Evolutionary conservation across 1,140 invertebrate species (phyloP).

Genomic region (Zaprionus africanus): DNA sequence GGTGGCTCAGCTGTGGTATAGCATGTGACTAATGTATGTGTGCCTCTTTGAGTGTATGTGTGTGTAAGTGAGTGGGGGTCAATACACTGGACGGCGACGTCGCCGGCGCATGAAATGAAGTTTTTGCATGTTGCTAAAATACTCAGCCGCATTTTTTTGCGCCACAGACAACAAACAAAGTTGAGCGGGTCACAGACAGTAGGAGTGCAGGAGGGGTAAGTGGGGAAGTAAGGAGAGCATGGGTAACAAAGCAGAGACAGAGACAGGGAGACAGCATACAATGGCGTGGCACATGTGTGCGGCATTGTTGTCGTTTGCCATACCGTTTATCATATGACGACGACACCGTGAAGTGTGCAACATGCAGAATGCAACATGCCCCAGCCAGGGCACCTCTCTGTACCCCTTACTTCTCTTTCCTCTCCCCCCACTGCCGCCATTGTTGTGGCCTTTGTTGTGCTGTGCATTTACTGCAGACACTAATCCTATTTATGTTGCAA

Average conservation of each 20-base stretch:
- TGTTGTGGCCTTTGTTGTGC: constrained; percentile 26
- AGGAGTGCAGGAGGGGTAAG: background rate
- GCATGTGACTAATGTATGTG: constrained; percentile 43
- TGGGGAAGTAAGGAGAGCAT: background rate
- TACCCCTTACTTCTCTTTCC: background rate
- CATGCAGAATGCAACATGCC: constrained; percentile 61
- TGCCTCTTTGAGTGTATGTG: constrained; percentile 12
- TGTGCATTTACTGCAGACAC: constrained; percentile 74
- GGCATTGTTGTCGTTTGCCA: constrained; percentile 65
- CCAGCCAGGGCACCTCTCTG: constrained; percentile 38
- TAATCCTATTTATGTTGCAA: constrained; percentile 83
- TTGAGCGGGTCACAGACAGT: constrained; percentile 42
- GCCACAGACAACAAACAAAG: constrained; percentile 53
- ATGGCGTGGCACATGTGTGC: constrained; percentile 47
- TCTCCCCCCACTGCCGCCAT: background rate
- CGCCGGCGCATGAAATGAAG: constrained; percentile 69
- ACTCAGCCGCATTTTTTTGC: constrained; percentile 72
- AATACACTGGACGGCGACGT: constrained; percentile 71
- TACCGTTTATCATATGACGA: constrained; percentile 75
- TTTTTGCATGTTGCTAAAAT: constrained; percentile 75
- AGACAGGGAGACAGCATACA: constrained; percentile 5
- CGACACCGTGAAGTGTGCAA: constrained; percentile 76
- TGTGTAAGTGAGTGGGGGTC: constrained; percentile 52
- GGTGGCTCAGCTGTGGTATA: constrained; percentile 7
- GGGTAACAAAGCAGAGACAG: background rate